Evolutionary conservation across 2,797 vertebrate species (phyloP).

Genomic region (Scyliorhinus canicula): DNA sequence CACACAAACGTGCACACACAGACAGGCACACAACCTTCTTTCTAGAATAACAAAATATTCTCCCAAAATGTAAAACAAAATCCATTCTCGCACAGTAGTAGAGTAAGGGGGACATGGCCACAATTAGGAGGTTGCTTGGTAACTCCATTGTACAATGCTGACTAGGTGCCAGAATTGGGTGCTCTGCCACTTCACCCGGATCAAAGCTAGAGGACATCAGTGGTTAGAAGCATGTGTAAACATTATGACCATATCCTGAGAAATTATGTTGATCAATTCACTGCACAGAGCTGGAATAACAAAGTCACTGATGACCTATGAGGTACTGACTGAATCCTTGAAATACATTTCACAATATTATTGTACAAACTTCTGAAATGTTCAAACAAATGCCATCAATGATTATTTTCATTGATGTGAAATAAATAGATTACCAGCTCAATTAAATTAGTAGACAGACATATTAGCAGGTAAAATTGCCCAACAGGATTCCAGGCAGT

Average conservation of each 20-base stretch:
- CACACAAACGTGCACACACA: too few relatives aligned
- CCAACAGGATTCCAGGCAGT: background rate
- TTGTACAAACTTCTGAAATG: background rate
- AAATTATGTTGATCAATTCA: background rate
- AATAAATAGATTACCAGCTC: background rate
- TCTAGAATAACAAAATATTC: too few relatives aligned
- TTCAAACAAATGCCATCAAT: background rate
- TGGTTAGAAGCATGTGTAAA: background rate
- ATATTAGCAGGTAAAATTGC: background rate
- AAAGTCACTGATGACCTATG: background rate
- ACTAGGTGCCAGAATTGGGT: background rate
- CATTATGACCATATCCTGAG: background rate
- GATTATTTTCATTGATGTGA: background rate
- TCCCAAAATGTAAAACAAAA: too few relatives aligned
- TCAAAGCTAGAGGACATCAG: background rate
- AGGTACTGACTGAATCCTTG: background rate
- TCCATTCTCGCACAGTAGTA: too few relatives aligned
- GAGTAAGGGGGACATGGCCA: too few relatives aligned
- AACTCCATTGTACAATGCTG: background rate
- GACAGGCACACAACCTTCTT: too few relatives aligned
- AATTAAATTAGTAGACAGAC: background rate
- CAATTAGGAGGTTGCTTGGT: too few relatives aligned
- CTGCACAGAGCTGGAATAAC: background rate
- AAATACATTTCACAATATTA: background rate
- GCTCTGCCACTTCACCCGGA: background rate